Base-by-base conservation (phyloP, 1,140 invertebrate genomes). In the Capitella teleta region DNA sequence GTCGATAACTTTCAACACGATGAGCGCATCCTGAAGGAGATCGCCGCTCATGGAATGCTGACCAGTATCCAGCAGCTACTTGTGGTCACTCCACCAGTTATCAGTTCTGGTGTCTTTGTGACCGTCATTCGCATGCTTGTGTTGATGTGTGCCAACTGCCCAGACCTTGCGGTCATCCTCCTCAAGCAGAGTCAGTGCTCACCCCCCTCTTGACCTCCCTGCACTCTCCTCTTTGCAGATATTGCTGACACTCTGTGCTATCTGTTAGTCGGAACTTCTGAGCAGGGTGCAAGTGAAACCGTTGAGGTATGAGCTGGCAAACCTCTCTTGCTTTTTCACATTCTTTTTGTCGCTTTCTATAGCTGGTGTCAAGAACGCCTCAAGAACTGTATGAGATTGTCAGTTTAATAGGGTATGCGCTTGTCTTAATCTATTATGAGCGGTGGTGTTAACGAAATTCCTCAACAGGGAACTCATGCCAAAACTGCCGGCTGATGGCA, bases 371-470 rank as follows among this genome's bases (percentile, higher is more conserved):
- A 12, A 80, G 92, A 43, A 88, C 86, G 53, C 91, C 92, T 1
- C 88, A 94, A 69, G 93, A 98, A 72, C 76, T 95, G 55, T 93
- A 93, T 67, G 93, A 96, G 75, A 91, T 98, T 49, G 94, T 92
- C 1, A 88, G 87, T 59, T 76, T 97, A 5, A 95, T 96, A 60
- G 90, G 88, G 71, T 74, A 55, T 55, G 68, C 18, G 3, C n/a
- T 43, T 10, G 12, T n/a, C n/a, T n/a, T n/a, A n/a, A n/a, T n/a
- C n/a, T 34, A 34, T 34, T 34, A 10, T 34, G 32, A 1, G 32
- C 16, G 10, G 16, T 34, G 32, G 32, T 34, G 16, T 40, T 40
- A 19, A 14, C 38, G 3, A 6, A 21, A 24, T 40, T 40, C 38
- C 49, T 51, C 58, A 61, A n/a, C 54, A 74, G 73, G 2, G 92